Conservation (phyloP, 2,888 invertebrate genomes). For the Laothoe populi region DNA sequence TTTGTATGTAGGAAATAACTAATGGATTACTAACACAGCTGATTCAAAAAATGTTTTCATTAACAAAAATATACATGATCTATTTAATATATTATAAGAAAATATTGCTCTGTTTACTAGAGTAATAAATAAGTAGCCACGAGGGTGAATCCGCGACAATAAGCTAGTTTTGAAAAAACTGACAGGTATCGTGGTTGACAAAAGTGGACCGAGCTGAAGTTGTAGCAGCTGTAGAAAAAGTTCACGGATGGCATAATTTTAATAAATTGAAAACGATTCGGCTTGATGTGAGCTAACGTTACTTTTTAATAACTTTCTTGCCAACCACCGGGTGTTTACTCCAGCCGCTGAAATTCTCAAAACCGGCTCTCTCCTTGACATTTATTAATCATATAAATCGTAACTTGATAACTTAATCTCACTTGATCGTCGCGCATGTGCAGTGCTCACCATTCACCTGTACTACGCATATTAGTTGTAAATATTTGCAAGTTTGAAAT, state of each 20-base stretch:
- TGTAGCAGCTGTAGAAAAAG: conserved; percentile 41
- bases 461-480: conserved; percentile 34
- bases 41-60: no score
- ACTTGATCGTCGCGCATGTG: conserved; percentile 45
- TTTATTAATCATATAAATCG: conserved; percentile 66
- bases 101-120: no score
- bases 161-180: background rate
- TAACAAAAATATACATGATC: no score
- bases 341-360: conserved; percentile 40
- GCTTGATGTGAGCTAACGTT: conserved; percentile 47
- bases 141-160: no score
- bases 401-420: conserved; percentile 68
- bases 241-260: conserved; percentile 46
- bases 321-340: conserved; percentile 45
- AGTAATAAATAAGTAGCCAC: no score
- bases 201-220: background rate
- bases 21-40: no score
- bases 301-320: conserved; percentile 57
- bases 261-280: conserved; percentile 51
- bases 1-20: no score
- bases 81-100: no score
- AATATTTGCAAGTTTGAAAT: conserved; percentile 24
- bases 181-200: background rate
- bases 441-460: conserved; percentile 36
- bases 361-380: conserved; percentile 46